Evolutionary conservation across 2,797 vertebrate species (phyloP), one percentile per base, ranked within the genome.

Genomic region (Alectoris magna): DNA sequence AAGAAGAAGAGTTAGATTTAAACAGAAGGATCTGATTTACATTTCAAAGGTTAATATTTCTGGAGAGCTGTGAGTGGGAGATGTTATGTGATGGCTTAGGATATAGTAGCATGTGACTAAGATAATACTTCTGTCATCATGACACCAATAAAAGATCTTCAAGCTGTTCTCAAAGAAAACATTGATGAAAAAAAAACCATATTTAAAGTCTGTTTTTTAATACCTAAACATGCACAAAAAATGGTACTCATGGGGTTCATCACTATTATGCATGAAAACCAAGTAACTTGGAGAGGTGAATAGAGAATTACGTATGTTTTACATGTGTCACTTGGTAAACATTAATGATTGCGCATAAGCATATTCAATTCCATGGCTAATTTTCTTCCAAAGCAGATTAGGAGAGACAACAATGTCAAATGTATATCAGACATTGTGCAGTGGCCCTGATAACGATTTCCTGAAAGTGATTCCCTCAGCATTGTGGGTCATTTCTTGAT

Each of bases 31-130:
- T 38, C 63, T 81, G 51, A 81, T 90, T 89, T 91, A 29, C 67
- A 56, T 67, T 88, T 90, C 82, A 86, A 86, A 91, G 51, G 22
- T 73, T 85, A 59, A 70, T 72, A 67, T 83, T 87, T 81, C 39
- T 75, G 82, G 73, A 87, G 67, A 78, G 26, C 31, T 46, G 1
- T 75, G 63, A 86, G 73, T 86, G 22, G 70, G 43, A 93, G 36
- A 91, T 58, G 24, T 84, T 73, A 90, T 68, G 27, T 2, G 9
- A 36, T 51, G n/a, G 41, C 55, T 87, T 87, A 46, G 80, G 36
- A 64, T 76, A 10, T 18, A 62, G 34, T 67, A 21, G 76, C 56
- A 63, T 71, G 68, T 68, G 41, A 85, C 31, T 69, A 24, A 91
- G 73, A 29, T 76, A 49, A 46, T 83, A 31, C n/a, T 70, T 91